Base-by-base conservation (phyloP, 2,113 vertebrate species). In the Marmota flaviventris region DNA sequence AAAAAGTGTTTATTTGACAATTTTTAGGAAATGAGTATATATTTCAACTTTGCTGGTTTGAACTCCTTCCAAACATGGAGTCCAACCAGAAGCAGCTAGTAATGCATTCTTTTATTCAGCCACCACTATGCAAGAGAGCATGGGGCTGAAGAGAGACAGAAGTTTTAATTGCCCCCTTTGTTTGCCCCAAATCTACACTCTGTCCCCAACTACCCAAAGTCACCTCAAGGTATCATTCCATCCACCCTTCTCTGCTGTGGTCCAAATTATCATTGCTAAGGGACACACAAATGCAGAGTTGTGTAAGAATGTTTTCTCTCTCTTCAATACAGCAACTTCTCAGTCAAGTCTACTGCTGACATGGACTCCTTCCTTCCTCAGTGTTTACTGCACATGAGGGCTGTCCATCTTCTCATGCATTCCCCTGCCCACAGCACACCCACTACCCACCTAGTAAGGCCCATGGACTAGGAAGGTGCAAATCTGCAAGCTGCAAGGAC, bases 311-410 rank as follows among this genome's bases (percentile, higher is more conserved):
- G 24, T 27, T 25, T 24, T 27, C 9, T 16, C 45, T 6, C 37
- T 39, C 29, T 63, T 8, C 20, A 4, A 1, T 4, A 2, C 2
- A 8, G 27, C 27, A 77, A 9, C 42, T 51, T 22, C 2, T 7
- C 24, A 3, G 9, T 10, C 25, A 14, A 1, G 16, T n/a, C n/a
- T 42, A 1, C 2, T 8, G 20, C 70, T 32, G 3, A 7, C 34
- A 0, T 7, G 8, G 61, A 27, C 2, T 18, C 67, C 39, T 29
- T 58, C 11, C 37, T 4, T 29, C 56, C 67, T 61, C 11, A 8
- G 45, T 8, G 1, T 14, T 12, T 2, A 4, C 1, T 5, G 22
- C 42, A 0, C 8, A 42, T 14, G 0, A 34, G 4, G 29, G 5
- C 85, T 7, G 8, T 9, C 67, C 17, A 10, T 24, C 29, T 85